Conservation (phyloP, 2,888 invertebrate species). For the Lasioglossum pauxillum region DNA sequence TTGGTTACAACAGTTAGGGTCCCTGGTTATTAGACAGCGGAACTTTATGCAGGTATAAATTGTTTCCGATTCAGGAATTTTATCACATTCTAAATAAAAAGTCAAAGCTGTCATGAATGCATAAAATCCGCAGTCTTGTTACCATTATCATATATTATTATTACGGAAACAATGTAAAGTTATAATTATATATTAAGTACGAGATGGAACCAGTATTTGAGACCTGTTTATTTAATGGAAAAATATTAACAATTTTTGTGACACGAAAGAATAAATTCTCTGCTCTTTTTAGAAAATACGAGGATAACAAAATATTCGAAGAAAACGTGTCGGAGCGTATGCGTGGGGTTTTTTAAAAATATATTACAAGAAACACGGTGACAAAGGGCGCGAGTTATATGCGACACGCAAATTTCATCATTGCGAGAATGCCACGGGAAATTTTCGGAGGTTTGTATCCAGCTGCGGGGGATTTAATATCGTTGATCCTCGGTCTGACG, state of each 20-base stretch:
- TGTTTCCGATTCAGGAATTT: not conserved
- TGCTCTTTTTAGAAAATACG: not conserved
- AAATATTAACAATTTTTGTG: not conserved
- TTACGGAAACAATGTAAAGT: not conserved
- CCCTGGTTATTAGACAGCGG: too few species aligned
- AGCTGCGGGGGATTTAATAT: conserved; percentile 26
- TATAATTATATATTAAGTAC: not conserved
- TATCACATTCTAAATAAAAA: not conserved
- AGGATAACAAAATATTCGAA: not conserved
- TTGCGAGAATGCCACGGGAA: not conserved
- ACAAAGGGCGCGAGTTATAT: not conserved
- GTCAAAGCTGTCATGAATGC: not conserved
- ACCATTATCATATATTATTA: not conserved
- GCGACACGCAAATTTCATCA: conserved; percentile 13
- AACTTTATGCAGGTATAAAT: not conserved
- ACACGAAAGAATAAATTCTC: not conserved
- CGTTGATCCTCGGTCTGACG: conserved; percentile 4
- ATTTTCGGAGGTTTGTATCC: conserved; percentile 20
- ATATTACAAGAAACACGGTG: not conserved
- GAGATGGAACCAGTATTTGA: not conserved
- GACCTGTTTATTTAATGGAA: not conserved
- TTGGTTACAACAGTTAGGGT: too few species aligned
- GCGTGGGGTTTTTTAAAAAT: not conserved
- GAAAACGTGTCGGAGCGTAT: not conserved
- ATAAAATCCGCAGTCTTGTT: not conserved